A percentile compares a stretch with the other conserved stretches of the same genome.
Evolutionary conservation across 2,797 vertebrate species (phyloP).

Genomic region (Serranus cabrilla): DNA sequence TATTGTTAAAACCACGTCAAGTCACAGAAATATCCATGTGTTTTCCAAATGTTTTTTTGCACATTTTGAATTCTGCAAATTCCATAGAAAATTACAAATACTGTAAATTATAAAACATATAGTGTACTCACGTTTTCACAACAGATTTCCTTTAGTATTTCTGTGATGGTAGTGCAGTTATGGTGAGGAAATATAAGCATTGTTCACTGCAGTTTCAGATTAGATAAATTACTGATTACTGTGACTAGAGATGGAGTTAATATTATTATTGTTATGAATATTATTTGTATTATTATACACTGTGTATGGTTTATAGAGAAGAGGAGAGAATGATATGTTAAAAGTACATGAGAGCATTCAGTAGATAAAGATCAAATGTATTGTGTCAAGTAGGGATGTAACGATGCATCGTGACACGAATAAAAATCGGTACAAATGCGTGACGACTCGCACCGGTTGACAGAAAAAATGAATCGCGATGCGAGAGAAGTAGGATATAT

Average conservation of each 20-base stretch:
- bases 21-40: conserved; percentile 37
- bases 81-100: conserved; percentile 28
- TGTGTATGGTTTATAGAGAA: conserved; percentile 42
- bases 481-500: no score
- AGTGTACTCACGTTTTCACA: conserved; percentile 14
- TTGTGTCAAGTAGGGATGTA: conserved; percentile 54
- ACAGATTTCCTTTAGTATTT: conserved; percentile 70
- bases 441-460: no score
- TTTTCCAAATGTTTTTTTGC: conserved; percentile 26
- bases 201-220: conserved; percentile 34
- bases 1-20: conserved; percentile 52
- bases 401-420: no score
- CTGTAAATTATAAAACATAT: conserved; percentile 50
- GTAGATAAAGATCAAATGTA: conserved; percentile 58
- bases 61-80: conserved; percentile 14
- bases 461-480: no score
- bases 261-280: neutral
- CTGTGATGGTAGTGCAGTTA: conserved; percentile 78
- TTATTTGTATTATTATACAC: conserved; percentile 40
- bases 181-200: conserved; percentile 51
- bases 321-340: conserved; percentile 34
- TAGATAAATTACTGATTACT: conserved; percentile 37
- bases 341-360: conserved; percentile 59
- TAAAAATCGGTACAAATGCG: no score
- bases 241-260: conserved; percentile 21